phyloP scores from a whole-genome alignment of 1,140 invertebrate species.

The Drosophila ficusphila region DNA sequence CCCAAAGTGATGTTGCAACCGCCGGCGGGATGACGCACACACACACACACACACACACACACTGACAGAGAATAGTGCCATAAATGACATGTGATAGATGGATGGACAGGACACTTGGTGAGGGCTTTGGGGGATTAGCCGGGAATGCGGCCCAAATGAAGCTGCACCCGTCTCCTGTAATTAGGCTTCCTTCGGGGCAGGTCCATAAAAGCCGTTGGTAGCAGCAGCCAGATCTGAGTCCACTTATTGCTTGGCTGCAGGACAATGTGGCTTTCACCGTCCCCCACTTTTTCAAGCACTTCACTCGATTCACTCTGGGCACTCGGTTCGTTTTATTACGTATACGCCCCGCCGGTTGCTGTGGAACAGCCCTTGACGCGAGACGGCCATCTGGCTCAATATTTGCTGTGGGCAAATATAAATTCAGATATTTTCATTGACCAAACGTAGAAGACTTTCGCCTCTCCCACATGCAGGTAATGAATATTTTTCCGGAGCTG shows the following conservation, averaged over 20 bases:
- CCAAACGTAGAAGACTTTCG: not conserved
- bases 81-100: constrained; percentile 74
- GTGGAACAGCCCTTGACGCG: constrained; percentile 47
- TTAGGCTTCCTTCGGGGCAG: constrained; percentile 39
- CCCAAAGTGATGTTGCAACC: constrained; percentile 36
- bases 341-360: constrained; percentile 61
- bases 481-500: constrained; percentile 3
- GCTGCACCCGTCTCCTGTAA: constrained; percentile 46
- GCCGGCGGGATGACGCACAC: constrained; percentile 24
- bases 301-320: not conserved
- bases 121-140: constrained; percentile 38
- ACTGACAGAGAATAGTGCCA: constrained; percentile 50
- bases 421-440: constrained; percentile 1
- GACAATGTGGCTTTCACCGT: not conserved
- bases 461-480: not conserved
- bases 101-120: constrained; percentile 48
- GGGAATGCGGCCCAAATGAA: constrained; percentile 58
- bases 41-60: constrained; percentile 4
- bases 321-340: constrained; percentile 48
- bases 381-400: constrained; percentile 32
- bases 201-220: constrained; percentile 40
- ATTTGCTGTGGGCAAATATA: constrained; percentile 28
- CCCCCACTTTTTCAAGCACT: constrained; percentile 6
- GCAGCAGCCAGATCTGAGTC: constrained; percentile 28
- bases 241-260: constrained; percentile 23